Conservation (phyloP, 30 jellyfish, hydroid and myxozoan genomes). For the Aurelia aurita region DNA sequence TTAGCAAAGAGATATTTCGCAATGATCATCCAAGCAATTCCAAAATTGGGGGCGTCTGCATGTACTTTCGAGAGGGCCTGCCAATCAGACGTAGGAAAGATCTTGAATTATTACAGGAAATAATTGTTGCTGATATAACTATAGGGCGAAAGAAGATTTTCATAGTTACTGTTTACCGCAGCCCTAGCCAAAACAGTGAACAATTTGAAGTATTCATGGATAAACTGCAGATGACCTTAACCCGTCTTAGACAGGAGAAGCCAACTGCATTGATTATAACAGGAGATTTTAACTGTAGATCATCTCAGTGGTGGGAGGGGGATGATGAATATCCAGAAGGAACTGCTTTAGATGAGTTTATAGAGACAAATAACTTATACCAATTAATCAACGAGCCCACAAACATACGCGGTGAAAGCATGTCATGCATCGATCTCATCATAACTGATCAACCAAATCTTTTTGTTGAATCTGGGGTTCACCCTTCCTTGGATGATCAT, state of each 20-base stretch:
- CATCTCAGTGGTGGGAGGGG: constrained; percentile 43
- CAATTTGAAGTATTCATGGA: constrained; percentile 2
- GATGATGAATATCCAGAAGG: constrained; percentile 48
- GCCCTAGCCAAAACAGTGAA: constrained; percentile 22
- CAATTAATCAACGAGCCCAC: constrained; percentile 2
- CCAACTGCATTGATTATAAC: constrained; percentile 26
- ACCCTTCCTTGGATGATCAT: constrained; percentile 36
- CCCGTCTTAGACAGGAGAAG: background rate
- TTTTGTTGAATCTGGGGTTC: background rate
- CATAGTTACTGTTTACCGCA: background rate
- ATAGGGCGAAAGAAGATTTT: constrained; percentile 20
- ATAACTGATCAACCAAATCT: constrained; percentile 10
- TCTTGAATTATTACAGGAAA: constrained; percentile 28
- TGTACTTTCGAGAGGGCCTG: constrained; percentile 57
- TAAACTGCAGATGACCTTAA: constrained; percentile 3
- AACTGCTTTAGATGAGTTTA: constrained; percentile 23
- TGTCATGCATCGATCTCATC: background rate
- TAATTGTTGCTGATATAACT: constrained; percentile 18
- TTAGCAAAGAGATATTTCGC: constrained; percentile 53
- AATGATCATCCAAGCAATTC: constrained; percentile 53
- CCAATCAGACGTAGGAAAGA: constrained; percentile 43
- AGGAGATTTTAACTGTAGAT: constrained; percentile 45
- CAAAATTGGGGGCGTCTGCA: constrained; percentile 36
- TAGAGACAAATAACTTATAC: constrained; percentile 26
- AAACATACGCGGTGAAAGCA: constrained; percentile 19